Conservation (phyloP, 92 coral and sea anemone genomes). For the Palythoa caribaeorum region DNA sequence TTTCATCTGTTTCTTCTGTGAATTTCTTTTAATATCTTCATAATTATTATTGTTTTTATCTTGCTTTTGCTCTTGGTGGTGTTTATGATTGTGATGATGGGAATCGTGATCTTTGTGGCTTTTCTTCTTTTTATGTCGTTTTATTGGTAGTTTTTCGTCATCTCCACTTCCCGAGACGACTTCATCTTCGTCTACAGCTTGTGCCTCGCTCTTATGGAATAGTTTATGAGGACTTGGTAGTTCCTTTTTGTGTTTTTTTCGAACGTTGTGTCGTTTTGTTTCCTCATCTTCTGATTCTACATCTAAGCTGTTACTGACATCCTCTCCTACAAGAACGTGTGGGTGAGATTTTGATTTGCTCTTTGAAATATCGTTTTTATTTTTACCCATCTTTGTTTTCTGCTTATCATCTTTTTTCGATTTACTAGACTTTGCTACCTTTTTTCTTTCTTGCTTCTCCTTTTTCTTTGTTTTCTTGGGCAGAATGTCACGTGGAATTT, state of each 20-base stretch:
- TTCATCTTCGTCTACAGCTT: background rate
- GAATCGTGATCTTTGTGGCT: constrained; percentile 8
- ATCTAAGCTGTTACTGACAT: constrained; percentile 35
- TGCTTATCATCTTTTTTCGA: constrained; percentile 10
- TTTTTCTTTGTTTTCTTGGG: constrained; percentile 39
- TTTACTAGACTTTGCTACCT: background rate
- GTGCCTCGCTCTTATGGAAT: background rate
- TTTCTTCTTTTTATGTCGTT: constrained; percentile 20
- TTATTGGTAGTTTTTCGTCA: background rate
- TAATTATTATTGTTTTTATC: constrained; percentile 36
- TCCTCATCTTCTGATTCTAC: constrained; percentile 33
- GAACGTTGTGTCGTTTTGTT: background rate
- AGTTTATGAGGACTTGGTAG: background rate
- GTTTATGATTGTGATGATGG: constrained; percentile 14
- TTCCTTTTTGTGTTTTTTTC: constrained; percentile 41
- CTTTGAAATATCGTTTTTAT: background rate
- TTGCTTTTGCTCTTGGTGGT: background rate
- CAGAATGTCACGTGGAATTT: constrained; percentile 76
- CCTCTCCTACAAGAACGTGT: constrained; percentile 69
- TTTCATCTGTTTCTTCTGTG: constrained; percentile 25
- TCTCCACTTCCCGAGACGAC: constrained; percentile 34
- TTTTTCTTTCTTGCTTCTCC: constrained; percentile 6
- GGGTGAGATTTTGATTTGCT: constrained; percentile 29
- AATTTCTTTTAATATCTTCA: constrained; percentile 34
- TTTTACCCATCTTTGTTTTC: background rate